Percentiles rank a stretch among this genome's conserved stretches.
These are phyloP conservation scores for Nephotettix cincticeps DNA, from an alignment of 1,140 invertebrate species.

Conservation along the genomic window DNA sequence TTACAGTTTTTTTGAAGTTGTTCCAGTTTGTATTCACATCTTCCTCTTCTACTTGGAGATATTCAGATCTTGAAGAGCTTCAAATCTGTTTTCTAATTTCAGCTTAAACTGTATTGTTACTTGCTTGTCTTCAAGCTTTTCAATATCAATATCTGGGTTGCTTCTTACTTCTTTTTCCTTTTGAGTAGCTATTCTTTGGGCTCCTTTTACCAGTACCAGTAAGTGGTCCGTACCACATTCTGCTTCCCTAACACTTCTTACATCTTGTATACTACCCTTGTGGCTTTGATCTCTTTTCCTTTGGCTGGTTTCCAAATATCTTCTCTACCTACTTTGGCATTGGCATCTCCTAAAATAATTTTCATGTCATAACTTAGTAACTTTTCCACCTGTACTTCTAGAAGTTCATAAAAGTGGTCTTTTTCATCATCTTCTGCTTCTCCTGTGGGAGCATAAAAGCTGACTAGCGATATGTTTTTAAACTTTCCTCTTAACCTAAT, in stretches of 20 bases:
- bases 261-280: slow-evolving; percentile 17
- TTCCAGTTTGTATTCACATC: too few species aligned
- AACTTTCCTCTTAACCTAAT: slow-evolving; percentile 27
- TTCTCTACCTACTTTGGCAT: too few species aligned
- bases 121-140: slow-evolving; percentile 4
- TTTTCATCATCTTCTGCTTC: slow-evolving; percentile 31
- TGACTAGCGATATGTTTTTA: slow-evolving; percentile 28
- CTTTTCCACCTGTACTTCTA: slow-evolving; percentile 26
- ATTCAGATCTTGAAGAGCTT: too few species aligned
- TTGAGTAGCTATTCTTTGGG: slow-evolving; percentile 12
- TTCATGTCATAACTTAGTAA: slow-evolving; percentile 30
- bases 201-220: slow-evolving; percentile 28
- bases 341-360: too few species aligned
- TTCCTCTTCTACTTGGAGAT: too few species aligned
- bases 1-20: too few species aligned
- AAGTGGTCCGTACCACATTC: slow-evolving; percentile 32
- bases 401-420: slow-evolving; percentile 30
- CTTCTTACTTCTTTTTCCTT: slow-evolving; percentile 2
- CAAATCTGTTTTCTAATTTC: background rate
- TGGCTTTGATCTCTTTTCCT: slow-evolving; percentile 40
- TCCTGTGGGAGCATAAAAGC: slow-evolving; percentile 28
- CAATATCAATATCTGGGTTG: background rate
- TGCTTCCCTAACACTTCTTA: slow-evolving; percentile 31
- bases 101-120: background rate
- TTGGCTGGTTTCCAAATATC: slow-evolving; percentile 30